Percentiles rank a stretch among this genome's conserved stretches.
Evolutionary conservation across 2,888 invertebrate genomes (phyloP).

Genomic region (Timandra comae): DNA sequence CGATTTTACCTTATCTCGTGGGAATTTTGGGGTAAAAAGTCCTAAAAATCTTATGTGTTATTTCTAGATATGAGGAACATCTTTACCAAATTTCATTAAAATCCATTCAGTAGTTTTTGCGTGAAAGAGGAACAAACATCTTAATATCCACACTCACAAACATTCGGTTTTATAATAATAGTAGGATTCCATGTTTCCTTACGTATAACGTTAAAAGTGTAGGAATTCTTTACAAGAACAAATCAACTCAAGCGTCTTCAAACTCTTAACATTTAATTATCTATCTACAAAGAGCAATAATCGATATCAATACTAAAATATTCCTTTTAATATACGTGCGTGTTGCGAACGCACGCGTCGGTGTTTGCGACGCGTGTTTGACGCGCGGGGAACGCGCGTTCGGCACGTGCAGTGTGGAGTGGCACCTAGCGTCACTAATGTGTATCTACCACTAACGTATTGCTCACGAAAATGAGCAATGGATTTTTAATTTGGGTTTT

Average conservation of each 20-base stretch:
- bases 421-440: constrained; percentile 31
- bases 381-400: constrained; percentile 46
- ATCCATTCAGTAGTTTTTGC: too few species aligned
- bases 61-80: too few species aligned
- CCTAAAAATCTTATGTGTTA: too few species aligned
- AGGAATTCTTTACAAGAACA: background rate
- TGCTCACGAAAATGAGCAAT: constrained; percentile 22
- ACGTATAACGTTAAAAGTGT: background rate
- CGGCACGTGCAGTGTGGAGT: constrained; percentile 36
- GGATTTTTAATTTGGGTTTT: constrained; percentile 17
- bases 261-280: background rate
- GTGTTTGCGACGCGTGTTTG: constrained; percentile 37
- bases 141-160: background rate
- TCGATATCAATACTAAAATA: constrained; percentile 42
- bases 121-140: too few species aligned
- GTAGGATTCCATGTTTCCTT: too few species aligned
- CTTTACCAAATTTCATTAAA: too few species aligned
- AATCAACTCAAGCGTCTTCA: too few species aligned
- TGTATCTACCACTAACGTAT: constrained; percentile 17
- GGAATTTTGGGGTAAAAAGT: too few species aligned
- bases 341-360: constrained; percentile 54
- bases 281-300: background rate
- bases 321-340: constrained; percentile 55
- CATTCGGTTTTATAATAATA: too few species aligned
- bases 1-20: too few species aligned